phyloP scores from a whole-genome alignment of 92 coral and sea anemone genomes.

The Phenganax subtilis region DNA sequence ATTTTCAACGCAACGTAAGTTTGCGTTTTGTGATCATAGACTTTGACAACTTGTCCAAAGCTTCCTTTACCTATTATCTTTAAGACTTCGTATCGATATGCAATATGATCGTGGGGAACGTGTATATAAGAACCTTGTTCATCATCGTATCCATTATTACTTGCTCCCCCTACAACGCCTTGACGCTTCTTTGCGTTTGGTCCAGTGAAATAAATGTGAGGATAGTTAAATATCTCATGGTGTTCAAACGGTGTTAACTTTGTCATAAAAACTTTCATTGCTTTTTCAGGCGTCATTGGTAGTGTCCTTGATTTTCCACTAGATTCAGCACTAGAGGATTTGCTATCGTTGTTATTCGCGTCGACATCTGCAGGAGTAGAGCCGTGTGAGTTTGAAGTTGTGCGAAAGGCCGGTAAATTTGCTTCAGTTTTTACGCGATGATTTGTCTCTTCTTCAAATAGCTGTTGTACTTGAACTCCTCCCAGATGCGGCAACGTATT shows the following conservation, averaged over 20 bases:
- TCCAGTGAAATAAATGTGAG: slow-evolving; percentile 92
- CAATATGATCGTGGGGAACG: slow-evolving; percentile 97
- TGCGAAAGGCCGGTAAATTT: slow-evolving; percentile 48
- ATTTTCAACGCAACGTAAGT: slow-evolving; percentile 89
- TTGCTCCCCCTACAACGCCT: slow-evolving; percentile 99
- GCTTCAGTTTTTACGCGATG: slow-evolving; percentile 72
- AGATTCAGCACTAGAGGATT: slow-evolving; percentile 48
- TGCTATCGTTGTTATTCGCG: slow-evolving; percentile 71
- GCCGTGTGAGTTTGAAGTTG: slow-evolving; percentile 66
- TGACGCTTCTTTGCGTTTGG: slow-evolving; percentile 96
- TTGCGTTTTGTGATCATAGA: slow-evolving; percentile 93
- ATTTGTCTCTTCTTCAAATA: slow-evolving; percentile 96
- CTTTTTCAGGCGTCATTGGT: slow-evolving; percentile 82
- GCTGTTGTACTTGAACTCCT: slow-evolving; percentile 99
- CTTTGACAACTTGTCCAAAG: slow-evolving; percentile 98
- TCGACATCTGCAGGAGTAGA: slow-evolving; percentile 72
- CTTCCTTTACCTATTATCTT: slow-evolving; percentile 97
- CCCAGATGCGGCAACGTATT: slow-evolving; percentile 80
- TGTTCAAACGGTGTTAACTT: slow-evolving; percentile 92
- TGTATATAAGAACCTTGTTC: slow-evolving; percentile 98
- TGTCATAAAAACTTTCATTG: slow-evolving; percentile 95
- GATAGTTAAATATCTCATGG: slow-evolving; percentile 93
- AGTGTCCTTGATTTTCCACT: slow-evolving; percentile 65
- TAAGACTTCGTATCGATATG: slow-evolving; percentile 90
- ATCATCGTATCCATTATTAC: slow-evolving; percentile 95